A percentile compares a stretch with the other conserved stretches of the same genome.
Conservation (phyloP, 1,140 invertebrate species). For the Lordiphosa stackelbergi region DNA sequence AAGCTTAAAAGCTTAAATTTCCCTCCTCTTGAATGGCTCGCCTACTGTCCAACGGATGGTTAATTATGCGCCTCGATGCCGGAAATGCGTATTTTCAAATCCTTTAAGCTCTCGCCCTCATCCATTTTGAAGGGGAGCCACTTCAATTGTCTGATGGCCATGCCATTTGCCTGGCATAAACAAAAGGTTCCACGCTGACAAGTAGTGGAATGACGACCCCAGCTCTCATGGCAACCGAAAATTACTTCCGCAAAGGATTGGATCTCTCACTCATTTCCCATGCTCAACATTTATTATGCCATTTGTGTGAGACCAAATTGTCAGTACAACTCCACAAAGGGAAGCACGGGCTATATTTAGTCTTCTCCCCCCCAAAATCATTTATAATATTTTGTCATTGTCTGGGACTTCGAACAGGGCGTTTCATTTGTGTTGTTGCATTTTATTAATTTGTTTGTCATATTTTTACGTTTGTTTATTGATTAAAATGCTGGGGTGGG, state of each 20-base stretch:
- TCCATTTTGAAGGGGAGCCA: not conserved
- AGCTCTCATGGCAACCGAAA: conserved; percentile 36
- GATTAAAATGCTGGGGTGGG: conserved; percentile 39
- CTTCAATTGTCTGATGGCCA: conserved; percentile 2
- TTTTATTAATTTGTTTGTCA: conserved; percentile 76
- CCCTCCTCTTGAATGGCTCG: not conserved
- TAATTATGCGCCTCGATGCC: conserved; percentile 56
- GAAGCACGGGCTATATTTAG: conserved; percentile 49
- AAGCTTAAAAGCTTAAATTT: too few relatives aligned
- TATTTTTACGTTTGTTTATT: conserved; percentile 74
- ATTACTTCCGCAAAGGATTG: conserved; percentile 59
- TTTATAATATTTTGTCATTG: conserved; percentile 72
- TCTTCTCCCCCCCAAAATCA: conserved; percentile 20
- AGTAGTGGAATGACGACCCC: too few relatives aligned
- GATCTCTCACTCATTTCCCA: conserved; percentile 64
- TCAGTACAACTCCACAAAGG: conserved; percentile 42
- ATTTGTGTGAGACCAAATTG: conserved; percentile 63
- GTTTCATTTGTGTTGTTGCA: conserved; percentile 37
- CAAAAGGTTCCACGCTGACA: too few relatives aligned
- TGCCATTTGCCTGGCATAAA: not conserved
- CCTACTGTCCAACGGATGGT: conserved; percentile 16
- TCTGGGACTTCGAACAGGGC: conserved; percentile 26
- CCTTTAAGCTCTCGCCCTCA: conserved; percentile 40
- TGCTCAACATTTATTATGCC: conserved; percentile 66
- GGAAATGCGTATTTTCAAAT: conserved; percentile 56